A percentile compares a stretch with the other conserved stretches of the same genome.
Conservation (phyloP, 2,888 invertebrate species). For the Aplocera efformata region DNA sequence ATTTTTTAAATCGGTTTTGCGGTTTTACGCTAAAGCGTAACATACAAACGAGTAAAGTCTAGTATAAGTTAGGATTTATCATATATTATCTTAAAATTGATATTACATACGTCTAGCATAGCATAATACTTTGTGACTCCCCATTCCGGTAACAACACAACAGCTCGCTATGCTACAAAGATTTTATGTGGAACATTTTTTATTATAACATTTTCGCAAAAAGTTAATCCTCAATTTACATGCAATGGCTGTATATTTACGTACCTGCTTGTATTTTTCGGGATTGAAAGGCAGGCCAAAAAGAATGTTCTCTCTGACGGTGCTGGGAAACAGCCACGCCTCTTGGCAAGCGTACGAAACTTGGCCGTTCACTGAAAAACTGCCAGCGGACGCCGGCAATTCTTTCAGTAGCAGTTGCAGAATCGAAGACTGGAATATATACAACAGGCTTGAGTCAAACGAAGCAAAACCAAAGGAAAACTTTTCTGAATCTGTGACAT, state of each 20-base stretch:
- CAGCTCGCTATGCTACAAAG: neutral
- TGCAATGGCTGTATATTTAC: conserved; percentile 30
- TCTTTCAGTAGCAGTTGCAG: conserved; percentile 87
- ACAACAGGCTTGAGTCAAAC: neutral
- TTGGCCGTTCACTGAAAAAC: conserved; percentile 81
- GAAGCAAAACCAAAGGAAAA: too few relatives aligned
- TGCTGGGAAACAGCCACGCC: conserved; percentile 90
- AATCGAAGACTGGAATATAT: conserved; percentile 76
- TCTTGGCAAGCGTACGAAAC: conserved; percentile 91
- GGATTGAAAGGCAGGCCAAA: conserved; percentile 86
- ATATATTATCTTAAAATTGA: too few relatives aligned
- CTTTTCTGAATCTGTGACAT: too few relatives aligned
- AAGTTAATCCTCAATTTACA: conserved; percentile 6
- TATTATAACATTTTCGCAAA: too few relatives aligned
- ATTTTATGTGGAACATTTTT: too few relatives aligned
- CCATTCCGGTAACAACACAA: too few relatives aligned
- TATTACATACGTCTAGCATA: too few relatives aligned
- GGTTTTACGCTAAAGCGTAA: too few relatives aligned
- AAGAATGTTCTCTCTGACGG: conserved; percentile 91
- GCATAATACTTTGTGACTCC: too few relatives aligned
- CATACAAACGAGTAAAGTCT: too few relatives aligned
- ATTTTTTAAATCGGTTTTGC: too few relatives aligned
- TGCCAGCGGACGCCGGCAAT: conserved; percentile 82
- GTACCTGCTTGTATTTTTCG: conserved; percentile 76
- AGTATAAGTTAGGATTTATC: too few relatives aligned